Percentiles rank a stretch among this genome's conserved stretches.
Evolutionary conservation across 2,113 vertebrate species (phyloP).

Genomic region (Pterocles burchelli): DNA sequence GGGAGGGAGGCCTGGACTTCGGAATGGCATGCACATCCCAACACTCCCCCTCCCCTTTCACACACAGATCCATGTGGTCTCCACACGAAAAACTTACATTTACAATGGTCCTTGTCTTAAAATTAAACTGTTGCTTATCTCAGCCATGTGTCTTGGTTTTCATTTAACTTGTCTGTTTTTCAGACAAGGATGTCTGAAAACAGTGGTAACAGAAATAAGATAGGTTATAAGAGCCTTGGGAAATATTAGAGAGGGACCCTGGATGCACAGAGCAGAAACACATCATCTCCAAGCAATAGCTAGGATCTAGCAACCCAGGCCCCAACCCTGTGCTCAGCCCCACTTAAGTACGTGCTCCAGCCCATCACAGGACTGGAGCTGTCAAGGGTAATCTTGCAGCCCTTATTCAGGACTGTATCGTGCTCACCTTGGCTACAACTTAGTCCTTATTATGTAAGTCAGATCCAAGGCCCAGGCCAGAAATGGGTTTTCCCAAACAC

Average conservation of each 20-base stretch:
- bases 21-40: background rate
- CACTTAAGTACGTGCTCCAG: background rate
- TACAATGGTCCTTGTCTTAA: background rate
- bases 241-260: background rate
- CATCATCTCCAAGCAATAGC: background rate
- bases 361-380: accelerated
- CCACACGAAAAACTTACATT: slow-evolving; percentile 32
- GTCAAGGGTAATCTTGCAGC: background rate
- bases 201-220: background rate
- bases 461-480: background rate
- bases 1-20: background rate
- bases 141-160: background rate
- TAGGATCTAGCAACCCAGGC: background rate
- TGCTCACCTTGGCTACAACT: background rate
- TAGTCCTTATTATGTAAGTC: background rate
- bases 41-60: background rate
- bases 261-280: background rate
- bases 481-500: background rate
- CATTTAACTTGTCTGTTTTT: background rate
- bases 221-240: background rate
- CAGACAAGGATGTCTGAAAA: background rate
- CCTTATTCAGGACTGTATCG: accelerated
- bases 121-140: background rate
- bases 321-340: background rate
- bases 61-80: slow-evolving; percentile 28